These are phyloP conservation scores for Desmodus rotundus DNA, from an alignment of 2,113 vertebrate genomes.

Conservation along the genomic window DNA sequence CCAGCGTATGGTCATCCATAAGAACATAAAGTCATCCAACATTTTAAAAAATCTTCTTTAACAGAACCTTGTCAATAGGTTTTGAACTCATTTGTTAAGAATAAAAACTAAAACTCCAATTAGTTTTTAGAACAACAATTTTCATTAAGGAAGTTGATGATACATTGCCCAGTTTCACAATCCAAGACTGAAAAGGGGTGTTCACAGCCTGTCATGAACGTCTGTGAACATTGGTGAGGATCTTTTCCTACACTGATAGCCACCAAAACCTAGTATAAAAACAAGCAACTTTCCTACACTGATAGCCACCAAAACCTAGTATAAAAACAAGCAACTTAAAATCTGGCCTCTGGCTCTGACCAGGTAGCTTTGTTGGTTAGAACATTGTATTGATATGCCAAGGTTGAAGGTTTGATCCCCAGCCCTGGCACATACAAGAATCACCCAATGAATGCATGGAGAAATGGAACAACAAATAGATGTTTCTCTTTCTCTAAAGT, in stretches of 20 bases:
- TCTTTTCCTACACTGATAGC: not conserved
- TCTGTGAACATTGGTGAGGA: not conserved
- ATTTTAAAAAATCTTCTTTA: not conserved
- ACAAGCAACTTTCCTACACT: not conserved
- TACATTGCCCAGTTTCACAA: not conserved
- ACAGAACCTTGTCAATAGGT: not conserved
- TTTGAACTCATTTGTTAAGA: not conserved
- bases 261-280: not conserved
- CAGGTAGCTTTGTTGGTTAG: no score
- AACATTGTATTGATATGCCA: no score
- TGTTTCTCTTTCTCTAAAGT: no score
- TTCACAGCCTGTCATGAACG: not conserved
- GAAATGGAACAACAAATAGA: no score
- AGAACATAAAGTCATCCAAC: not conserved
- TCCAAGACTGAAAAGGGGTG: not conserved
- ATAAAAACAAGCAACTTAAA: not conserved
- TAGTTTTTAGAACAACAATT: not conserved
- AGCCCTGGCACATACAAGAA: no score
- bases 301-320: not conserved
- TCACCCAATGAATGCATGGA: no score
- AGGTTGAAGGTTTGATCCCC: no score
- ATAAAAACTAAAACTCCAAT: not conserved
- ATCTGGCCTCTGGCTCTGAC: no score
- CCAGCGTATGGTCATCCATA: not conserved
- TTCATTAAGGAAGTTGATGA: not conserved